Conservation (phyloP, 2,113 vertebrate genomes). For the Planiliza haematocheilus region DNA sequence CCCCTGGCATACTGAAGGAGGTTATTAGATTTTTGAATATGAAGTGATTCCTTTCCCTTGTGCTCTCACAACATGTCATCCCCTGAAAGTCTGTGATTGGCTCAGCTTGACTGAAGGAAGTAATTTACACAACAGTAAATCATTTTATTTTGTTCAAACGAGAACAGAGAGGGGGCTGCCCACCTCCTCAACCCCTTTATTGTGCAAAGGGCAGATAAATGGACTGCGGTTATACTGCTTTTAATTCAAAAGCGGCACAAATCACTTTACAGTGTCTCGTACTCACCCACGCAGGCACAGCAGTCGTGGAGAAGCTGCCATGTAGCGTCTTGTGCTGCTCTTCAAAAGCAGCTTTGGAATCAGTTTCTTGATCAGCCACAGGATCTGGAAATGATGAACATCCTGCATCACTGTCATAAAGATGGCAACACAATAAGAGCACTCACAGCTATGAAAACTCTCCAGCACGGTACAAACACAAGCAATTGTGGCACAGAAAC, state of each 20-base stretch:
- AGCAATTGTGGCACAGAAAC: too few relatives aligned
- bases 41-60: conserved; percentile 56
- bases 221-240: neutral
- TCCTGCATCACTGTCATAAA: neutral
- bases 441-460: neutral
- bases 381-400: neutral
- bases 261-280: neutral
- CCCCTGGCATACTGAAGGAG: conserved; percentile 50
- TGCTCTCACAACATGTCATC: conserved; percentile 52
- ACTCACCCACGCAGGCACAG: neutral
- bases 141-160: conserved; percentile 35
- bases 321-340: neutral
- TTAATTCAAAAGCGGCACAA: conserved; percentile 9
- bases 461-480: too few relatives aligned
- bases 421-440: neutral
- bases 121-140: conserved; percentile 51
- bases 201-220: conserved; percentile 28
- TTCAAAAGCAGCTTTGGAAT: conserved; percentile 1
- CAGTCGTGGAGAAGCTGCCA: neutral
- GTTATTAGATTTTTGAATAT: conserved; percentile 65
- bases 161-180: conserved; percentile 21
- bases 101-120: conserved; percentile 55
- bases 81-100: conserved; percentile 52
- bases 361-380: neutral
- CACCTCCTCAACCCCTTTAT: conserved; percentile 31